Evolutionary conservation across 2,888 invertebrate genomes (phyloP), one percentile per base, ranked within the genome.

Genomic region (Emmelina monodactyla): DNA sequence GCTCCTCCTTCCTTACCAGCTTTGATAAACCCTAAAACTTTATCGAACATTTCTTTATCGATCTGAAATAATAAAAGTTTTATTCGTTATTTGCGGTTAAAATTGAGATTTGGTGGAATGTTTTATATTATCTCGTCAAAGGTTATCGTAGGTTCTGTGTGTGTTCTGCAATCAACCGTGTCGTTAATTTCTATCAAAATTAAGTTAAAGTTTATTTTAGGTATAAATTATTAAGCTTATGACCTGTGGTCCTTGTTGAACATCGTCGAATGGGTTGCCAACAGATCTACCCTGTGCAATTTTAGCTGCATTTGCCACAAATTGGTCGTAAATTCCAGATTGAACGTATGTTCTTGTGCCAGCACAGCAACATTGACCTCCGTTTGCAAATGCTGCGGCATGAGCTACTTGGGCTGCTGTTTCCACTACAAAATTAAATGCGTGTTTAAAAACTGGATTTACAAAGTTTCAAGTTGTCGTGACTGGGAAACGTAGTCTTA

Each of bases 281-380:
- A 95, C 89, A 45, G 85, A 87, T 39, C 88, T 83, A 3, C 82
- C 75, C 37, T 82, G 71, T 0, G 94, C 94, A 42, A 87, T 81
- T 45, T 84, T 85, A 0, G 84, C 84, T 0, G 92, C 87, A 49
- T 87, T 86, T 40, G 84, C 76, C 0, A 97, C 89, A 58, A 97
- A 96, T 50, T 87, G 83, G 44, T 94, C 91, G 59, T 96, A 95
- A 46, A 97, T 88, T 10, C 85, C 86, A 22, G 90, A 86, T 41
- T 96, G 93, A 0, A 97, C 96, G 56, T 88, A 96, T 0, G 94
- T 95, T 34, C 96, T 83, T 0, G 94, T 92, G 6, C 93, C 96
- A 2, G 96, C 95, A 31, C 69, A 72, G 40, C 78, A 78, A 39
- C 73, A 69, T 34, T 79, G 79, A 0, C 79, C 79, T 11, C 57